phyloP scores from a whole-genome alignment of 2,888 invertebrate species.

The Cheilosia scutellata region DNA sequence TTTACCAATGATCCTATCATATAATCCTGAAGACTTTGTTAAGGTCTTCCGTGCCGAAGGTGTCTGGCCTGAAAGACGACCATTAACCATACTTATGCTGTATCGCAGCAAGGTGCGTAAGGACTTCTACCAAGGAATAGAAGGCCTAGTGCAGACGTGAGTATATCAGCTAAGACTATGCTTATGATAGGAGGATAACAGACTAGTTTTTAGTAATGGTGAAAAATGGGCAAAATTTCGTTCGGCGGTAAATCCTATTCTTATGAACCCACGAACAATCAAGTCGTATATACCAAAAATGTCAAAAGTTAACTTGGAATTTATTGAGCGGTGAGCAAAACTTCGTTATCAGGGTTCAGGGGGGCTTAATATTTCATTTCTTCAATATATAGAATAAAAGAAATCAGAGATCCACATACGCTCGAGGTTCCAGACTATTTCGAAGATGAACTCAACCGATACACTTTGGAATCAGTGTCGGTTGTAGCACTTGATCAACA shows the following conservation, averaged over 20 bases:
- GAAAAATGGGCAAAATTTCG: constrained; percentile 88
- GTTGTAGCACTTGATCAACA: constrained; percentile 83
- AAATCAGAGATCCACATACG: constrained; percentile 79
- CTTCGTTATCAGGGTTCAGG: no score
- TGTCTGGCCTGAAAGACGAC: constrained; percentile 83
- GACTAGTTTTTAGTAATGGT: constrained; percentile 85
- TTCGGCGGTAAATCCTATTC: constrained; percentile 87
- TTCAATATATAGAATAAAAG: constrained; percentile 80
- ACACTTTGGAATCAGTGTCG: constrained; percentile 86
- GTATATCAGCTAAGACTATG: not conserved
- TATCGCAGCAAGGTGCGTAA: constrained; percentile 80
- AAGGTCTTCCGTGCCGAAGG: constrained; percentile 84
- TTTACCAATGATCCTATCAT: constrained; percentile 82
- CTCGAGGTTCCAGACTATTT: constrained; percentile 84
- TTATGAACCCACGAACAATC: constrained; percentile 87
- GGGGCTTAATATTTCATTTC: not conserved
- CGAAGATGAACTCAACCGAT: constrained; percentile 85
- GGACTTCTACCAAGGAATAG: constrained; percentile 73
- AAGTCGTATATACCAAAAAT: constrained; percentile 85
- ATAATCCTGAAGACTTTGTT: constrained; percentile 85
- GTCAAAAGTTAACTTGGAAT: constrained; percentile 84
- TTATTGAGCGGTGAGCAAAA: constrained; percentile 79
- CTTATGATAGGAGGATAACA: not conserved
- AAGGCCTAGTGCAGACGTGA: constrained; percentile 75
- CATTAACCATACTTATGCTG: constrained; percentile 81